These are phyloP conservation scores for Monoplex corrugatus DNA, from an alignment of 2,888 invertebrate genomes.

Conservation along the genomic window DNA sequence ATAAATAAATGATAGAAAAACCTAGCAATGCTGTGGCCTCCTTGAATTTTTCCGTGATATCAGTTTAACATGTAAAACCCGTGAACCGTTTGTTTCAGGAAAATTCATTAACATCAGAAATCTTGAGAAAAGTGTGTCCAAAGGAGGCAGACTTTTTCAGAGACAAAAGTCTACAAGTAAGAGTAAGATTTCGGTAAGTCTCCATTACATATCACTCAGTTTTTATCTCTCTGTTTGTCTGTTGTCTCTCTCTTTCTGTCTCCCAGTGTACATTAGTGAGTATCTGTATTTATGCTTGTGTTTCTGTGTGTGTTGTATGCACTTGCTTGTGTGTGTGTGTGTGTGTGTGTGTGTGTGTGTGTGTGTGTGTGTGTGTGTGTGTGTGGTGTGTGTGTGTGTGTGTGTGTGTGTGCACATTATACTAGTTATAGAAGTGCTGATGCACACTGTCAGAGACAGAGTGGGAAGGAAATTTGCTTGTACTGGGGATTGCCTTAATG, in stretches of 20 bases:
- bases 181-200: constrained; percentile 77
- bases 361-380: not conserved
- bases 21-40: too few species aligned
- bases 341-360: constrained; percentile 27
- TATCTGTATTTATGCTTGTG: not conserved
- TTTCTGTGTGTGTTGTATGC: constrained; percentile 18
- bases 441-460: too few species aligned
- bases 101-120: constrained; percentile 79
- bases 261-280: not conserved
- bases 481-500: too few species aligned
- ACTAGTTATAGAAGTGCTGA: too few species aligned
- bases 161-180: constrained; percentile 76
- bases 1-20: too few species aligned
- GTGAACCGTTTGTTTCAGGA: constrained; percentile 72
- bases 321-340: not conserved
- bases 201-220: constrained; percentile 8
- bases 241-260: not conserved
- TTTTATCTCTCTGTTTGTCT: constrained; percentile 33
- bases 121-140: constrained; percentile 79
- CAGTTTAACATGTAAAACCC: too few species aligned
- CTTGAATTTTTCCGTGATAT: too few species aligned
- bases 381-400: not conserved
- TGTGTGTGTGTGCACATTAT: constrained; percentile 6
- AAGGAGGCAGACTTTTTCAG: constrained; percentile 79
- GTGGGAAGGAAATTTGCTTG: too few species aligned